Evolutionary conservation across 2,113 vertebrate species (phyloP).

Genomic region (Oryzias woworae): DNA sequence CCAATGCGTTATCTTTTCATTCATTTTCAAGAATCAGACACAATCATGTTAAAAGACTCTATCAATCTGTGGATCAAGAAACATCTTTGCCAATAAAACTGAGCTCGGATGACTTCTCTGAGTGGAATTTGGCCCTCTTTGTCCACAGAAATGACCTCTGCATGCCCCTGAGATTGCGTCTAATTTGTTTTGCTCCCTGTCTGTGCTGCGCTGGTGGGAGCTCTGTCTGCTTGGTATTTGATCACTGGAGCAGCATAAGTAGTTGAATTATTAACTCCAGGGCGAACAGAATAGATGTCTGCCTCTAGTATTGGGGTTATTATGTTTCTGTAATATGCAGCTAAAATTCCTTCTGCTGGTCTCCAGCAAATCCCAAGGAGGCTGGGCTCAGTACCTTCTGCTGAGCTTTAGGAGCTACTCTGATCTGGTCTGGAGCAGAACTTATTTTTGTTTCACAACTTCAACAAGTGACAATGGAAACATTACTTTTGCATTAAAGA

Average conservation of each 20-base stretch:
- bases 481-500: too few relatives aligned
- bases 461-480: too few relatives aligned
- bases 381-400: background rate
- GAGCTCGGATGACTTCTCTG: conserved; percentile 10
- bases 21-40: too few relatives aligned
- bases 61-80: conserved; percentile 11
- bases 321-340: background rate
- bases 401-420: background rate
- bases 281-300: conserved; percentile 15
- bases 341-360: background rate
- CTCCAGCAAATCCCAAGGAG: background rate
- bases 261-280: conserved; percentile 31
- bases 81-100: conserved; percentile 11
- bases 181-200: conserved; percentile 48
- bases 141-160: conserved; percentile 16
- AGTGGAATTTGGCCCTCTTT: conserved; percentile 12
- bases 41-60: too few relatives aligned
- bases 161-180: conserved; percentile 20
- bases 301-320: background rate
- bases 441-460: too few relatives aligned
- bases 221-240: conserved; percentile 28
- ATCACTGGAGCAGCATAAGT: conserved; percentile 36
- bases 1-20: background rate
- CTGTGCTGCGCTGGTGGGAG: conserved; percentile 29
- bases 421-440: too few relatives aligned